Base-by-base conservation (phyloP, 2,888 invertebrate species). In the Baronia brevicornis region DNA sequence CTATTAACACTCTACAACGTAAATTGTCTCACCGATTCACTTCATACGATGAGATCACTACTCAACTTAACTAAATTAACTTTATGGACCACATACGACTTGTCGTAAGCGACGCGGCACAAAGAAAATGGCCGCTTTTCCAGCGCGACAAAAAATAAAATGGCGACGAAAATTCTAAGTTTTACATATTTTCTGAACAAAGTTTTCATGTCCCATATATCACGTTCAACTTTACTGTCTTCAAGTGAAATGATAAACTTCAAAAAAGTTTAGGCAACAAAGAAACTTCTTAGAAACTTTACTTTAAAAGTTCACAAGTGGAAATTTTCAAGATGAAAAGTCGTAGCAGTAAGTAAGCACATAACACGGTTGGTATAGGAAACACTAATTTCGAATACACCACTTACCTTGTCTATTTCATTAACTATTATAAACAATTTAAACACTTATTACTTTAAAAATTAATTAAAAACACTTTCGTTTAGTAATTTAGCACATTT, bases 111-210 rank as follows among this genome's bases (percentile, higher is more conserved):
- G 84, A 85, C 85, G 85, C 84, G 85, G 85, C 84, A 84, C 78
- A 82, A 82, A 85, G 85, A 85, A 85, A 85, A 85, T 85, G 85
- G 85, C 85, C 85, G 85, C 85, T 85, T 85, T 85, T 85, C 85
- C 85, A 84, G 82, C 84, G 71, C 82, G 80, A 84, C 84, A 84
- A 84, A 84, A 84, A 84, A 80, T 85, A 85, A 85, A 84, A 85
- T 85, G 84, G 84, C 84, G 84, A 84, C 84, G 84, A 84, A 84
- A 85, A 85, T 84, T 77, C 82, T 72, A 84, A 84, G 75, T 82
- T 80, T 80, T 72, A 82, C 80, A n/a, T 79, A 79, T 82, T 82
- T 82, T 69, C 80, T 74, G 74, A 48, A 48, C 62, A 60, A 78
- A 77, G 65, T 79, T 79, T 75, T 68, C 69, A 54, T 53, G 51